Percentiles rank a stretch among this genome's conserved stretches.
These are phyloP conservation scores for Diplolepis rosae DNA, from an alignment of 2,888 invertebrate species.

Conservation along the genomic window DNA sequence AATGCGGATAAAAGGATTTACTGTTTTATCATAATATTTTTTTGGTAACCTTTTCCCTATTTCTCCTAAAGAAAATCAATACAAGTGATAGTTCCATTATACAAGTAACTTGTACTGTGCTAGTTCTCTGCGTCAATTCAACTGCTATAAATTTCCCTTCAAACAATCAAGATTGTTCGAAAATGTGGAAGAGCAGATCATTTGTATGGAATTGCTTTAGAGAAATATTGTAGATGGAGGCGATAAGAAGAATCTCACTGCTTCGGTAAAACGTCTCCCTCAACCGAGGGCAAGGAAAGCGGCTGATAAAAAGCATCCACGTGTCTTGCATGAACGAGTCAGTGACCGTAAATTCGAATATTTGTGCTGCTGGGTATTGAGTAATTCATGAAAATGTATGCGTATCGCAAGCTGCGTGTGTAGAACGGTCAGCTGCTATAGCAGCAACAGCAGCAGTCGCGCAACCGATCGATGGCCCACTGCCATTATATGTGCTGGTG, in stretches of 20 bases:
- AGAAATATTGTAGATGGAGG: background rate
- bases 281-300: background rate
- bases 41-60: background rate
- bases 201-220: background rate
- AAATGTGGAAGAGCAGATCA: background rate
- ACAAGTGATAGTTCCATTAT: background rate
- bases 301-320: background rate
- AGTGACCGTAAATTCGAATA: constrained; percentile 18
- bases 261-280: constrained; percentile 5
- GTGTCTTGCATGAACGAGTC: background rate
- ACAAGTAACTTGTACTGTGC: background rate
- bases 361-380: background rate
- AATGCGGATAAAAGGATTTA: constrained; percentile 17
- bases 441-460: constrained; percentile 58
- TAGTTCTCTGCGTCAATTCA: background rate
- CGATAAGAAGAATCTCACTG: constrained; percentile 15
- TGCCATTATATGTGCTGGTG: constrained; percentile 56
- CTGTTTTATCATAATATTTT: background rate
- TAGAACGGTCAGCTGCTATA: constrained; percentile 61
- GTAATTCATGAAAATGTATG: constrained; percentile 4
- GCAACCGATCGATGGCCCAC: constrained; percentile 69
- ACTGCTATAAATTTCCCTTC: background rate
- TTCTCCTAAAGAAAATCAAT: constrained; percentile 13
- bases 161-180: background rate
- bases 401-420: constrained; percentile 54